A percentile compares a stretch with the other conserved stretches of the same genome.
phyloP scores from a whole-genome alignment of 2,888 invertebrate genomes.

The Ophion ellenae region DNA sequence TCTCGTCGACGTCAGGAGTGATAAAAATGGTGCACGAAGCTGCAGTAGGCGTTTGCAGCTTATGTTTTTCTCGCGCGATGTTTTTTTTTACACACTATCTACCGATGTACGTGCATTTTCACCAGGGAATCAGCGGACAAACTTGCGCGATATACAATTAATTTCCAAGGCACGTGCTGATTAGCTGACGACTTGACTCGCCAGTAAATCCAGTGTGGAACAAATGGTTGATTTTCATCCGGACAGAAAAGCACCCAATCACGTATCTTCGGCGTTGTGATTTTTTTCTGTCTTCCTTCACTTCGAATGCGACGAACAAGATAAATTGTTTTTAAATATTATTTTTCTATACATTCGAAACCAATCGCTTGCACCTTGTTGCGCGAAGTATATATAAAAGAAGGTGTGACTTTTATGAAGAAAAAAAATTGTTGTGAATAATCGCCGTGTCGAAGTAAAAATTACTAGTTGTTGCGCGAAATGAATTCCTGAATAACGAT shows the following conservation, averaged over 20 bases:
- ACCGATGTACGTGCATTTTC: conserved; percentile 29
- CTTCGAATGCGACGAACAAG: too few relatives aligned
- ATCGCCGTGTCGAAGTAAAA: too few relatives aligned
- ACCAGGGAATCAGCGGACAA: conserved; percentile 25
- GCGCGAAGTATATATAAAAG: too few relatives aligned
- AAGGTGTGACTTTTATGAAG: too few relatives aligned
- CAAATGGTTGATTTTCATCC: not conserved
- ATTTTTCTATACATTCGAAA: too few relatives aligned
- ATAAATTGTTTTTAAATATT: too few relatives aligned
- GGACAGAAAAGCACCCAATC: not conserved
- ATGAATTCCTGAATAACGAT: too few relatives aligned
- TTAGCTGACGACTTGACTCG: conserved; percentile 37
- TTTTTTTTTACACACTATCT: conserved; percentile 27
- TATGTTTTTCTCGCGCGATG: not conserved
- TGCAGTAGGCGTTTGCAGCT: conserved; percentile 44
- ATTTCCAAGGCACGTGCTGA: conserved; percentile 45
- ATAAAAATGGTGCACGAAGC: conserved; percentile 13
- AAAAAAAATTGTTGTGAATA: too few relatives aligned
- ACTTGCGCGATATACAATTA: conserved; percentile 31
- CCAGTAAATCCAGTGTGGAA: not conserved
- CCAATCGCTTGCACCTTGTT: too few relatives aligned
- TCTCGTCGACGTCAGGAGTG: not conserved
- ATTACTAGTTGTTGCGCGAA: too few relatives aligned
- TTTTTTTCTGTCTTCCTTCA: not conserved
- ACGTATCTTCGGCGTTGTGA: not conserved